Base-by-base conservation (phyloP, 2,113 vertebrate species). In the Zosterops borbonicus region DNA sequence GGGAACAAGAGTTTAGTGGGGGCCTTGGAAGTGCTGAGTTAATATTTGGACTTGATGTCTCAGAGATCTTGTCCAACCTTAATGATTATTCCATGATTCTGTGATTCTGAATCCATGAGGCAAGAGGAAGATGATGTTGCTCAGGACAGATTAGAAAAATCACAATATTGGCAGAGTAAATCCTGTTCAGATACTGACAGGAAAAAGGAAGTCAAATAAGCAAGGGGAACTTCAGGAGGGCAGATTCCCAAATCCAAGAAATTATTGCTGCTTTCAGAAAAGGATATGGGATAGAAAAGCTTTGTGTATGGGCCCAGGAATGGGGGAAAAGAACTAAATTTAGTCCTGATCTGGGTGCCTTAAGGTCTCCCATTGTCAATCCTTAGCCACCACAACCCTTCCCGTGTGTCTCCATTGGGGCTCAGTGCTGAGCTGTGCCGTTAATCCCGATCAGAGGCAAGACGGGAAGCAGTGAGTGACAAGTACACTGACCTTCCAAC, bases 341-440 rank as follows among this genome's bases (percentile, higher is more conserved):
- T 42, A 78, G 55, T 42, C 6, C 1, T 9, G 56, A 88, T 27
- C n/a, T 44, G 37, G 5, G 20, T n/a, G 12, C 27, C 21, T 12
- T 4, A 9, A 37, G 22, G 33, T 56, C 9, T n/a, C 41, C 41
- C 29, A 35, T 2, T 8, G 33, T 42, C 29, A 62, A 5, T 35
- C 58, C 21, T 6, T 5, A 2, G 31, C 29, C 59, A 68, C 42
- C 53, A 35, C 0, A 0, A 56, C 22, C 33, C 29, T 55, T 37
- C 31, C 39, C 0, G 0, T 7, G 60, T 5, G 4, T 14, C 37
- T 62, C 28, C 7, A 4, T 2, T 0, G 0, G 37, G 44, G 16
- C 42, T 76, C 23, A 2, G 11, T 1, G 14, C 46, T 0, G 0
- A 71, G 52, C 79, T 21, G 55, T 6, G 69, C 25, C 23, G 2